Evolutionary conservation across 1,140 invertebrate genomes (phyloP).

Genomic region (Drosophila lowei): DNA sequence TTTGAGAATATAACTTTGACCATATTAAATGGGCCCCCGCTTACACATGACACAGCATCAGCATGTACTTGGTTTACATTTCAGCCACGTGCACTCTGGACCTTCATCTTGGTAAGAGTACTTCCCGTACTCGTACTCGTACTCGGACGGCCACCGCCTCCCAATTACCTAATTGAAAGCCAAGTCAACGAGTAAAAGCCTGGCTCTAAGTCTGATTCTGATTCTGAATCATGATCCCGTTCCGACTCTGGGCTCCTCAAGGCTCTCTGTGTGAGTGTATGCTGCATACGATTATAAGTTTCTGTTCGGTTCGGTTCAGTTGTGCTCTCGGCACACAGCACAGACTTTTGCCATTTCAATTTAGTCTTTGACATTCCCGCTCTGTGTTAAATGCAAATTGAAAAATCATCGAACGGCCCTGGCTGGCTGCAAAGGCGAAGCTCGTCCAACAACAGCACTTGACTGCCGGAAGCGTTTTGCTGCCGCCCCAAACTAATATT

Average conservation of each 20-base stretch:
- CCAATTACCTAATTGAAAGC: slow-evolving; percentile 78
- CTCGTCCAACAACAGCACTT: slow-evolving; percentile 57
- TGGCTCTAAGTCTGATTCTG: slow-evolving; percentile 4
- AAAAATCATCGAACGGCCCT: slow-evolving; percentile 70
- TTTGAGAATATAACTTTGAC: slow-evolving; percentile 68
- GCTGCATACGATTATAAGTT: slow-evolving; percentile 74
- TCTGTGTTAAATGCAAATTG: slow-evolving; percentile 78
- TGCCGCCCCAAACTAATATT: slow-evolving; percentile 75
- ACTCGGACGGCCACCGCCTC: slow-evolving; percentile 37
- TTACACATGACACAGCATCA: slow-evolving; percentile 47
- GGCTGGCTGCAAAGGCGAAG: slow-evolving; percentile 38
- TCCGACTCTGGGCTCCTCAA: slow-evolving; percentile 11
- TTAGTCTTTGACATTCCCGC: slow-evolving; percentile 73
- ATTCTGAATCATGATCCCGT: slow-evolving; percentile 24
- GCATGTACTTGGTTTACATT: slow-evolving; percentile 43
- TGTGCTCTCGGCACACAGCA: neutral
- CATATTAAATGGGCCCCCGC: slow-evolving; percentile 60
- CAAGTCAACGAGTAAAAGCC: slow-evolving; percentile 46
- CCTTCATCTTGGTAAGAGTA: slow-evolving; percentile 36
- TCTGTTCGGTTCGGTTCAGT: neutral
- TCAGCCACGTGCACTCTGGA: slow-evolving; percentile 39
- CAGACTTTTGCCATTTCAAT: slow-evolving; percentile 70
- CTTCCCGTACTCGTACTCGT: too few relatives aligned
- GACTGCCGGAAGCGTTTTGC: slow-evolving; percentile 76
- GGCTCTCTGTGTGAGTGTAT: slow-evolving; percentile 2